A percentile compares a stretch with the other conserved stretches of the same genome.
phyloP scores from a whole-genome alignment of 1,140 invertebrate species.

The Calosoma granatense region DNA sequence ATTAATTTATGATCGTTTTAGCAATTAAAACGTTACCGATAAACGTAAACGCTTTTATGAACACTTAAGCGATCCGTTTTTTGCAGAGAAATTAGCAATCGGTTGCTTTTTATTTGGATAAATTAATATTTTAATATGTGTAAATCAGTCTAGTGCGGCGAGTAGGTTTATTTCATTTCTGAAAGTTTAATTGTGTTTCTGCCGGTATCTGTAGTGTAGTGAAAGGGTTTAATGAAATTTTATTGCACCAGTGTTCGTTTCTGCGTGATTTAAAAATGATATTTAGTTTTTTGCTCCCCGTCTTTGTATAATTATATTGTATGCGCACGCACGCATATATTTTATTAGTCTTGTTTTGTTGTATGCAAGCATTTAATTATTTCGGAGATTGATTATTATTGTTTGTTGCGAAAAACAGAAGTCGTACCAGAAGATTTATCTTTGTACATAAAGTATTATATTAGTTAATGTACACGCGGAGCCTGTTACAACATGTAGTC shows the following conservation, averaged over 20 bases:
- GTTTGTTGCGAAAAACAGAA: background rate
- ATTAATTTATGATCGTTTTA: background rate
- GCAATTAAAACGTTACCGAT: background rate
- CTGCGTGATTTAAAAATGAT: background rate
- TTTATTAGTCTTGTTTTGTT: too few relatives aligned
- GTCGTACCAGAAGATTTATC: background rate
- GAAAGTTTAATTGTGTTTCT: background rate
- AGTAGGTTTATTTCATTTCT: background rate
- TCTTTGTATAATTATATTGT: background rate
- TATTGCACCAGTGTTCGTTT: too few relatives aligned
- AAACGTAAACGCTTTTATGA: constrained; percentile 1
- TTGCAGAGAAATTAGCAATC: background rate
- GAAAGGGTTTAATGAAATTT: constrained; percentile 8
- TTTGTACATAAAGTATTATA: too few relatives aligned
- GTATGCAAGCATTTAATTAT: background rate
- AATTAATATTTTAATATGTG: constrained; percentile 5
- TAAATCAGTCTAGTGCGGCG: too few relatives aligned
- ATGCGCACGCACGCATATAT: too few relatives aligned
- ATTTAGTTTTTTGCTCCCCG: background rate
- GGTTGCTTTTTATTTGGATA: background rate
- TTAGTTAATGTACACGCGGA: too few relatives aligned
- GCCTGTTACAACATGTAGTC: too few relatives aligned
- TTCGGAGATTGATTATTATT: background rate
- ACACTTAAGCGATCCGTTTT: background rate
- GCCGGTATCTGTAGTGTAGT: background rate